Base-by-base conservation (phyloP, 2,888 invertebrate species). In the Leistus spinibarbis region DNA sequence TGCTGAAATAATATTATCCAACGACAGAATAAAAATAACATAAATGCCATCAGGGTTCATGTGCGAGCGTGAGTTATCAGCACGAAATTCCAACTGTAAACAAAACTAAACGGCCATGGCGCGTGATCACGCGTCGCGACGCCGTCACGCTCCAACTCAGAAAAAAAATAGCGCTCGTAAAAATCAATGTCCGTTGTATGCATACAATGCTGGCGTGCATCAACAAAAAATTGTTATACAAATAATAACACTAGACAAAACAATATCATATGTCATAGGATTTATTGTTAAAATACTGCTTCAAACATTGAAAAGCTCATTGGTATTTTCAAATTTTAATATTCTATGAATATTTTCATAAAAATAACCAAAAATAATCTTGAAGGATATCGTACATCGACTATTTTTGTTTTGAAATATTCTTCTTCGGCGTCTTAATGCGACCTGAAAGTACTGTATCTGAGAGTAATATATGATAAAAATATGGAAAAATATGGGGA, bases 101-200 rank as follows among this genome's bases (percentile, higher is more conserved):
- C 17, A 60, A 60, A 60, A 60, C 17, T 19, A 60, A 60, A 60
- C 17, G 13, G 13, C 2, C 3, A 17, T 60, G 60, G 22, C 19
- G 60, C 17, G 60, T 64, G 64, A 71, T 64, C 64, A 64, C 64
- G 64, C 71, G 40, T 40, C 4, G 40, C 40, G 40, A 40, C 40
- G 24, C 24, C 24, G 24, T 24, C 24, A 24, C 24, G 40, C 40
- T 40, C 40, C 10, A 1, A 40, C 13, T 40, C 10, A 40, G 40
- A 40, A 40, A 24, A 24, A 24, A 24, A 7, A 40, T 2, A 7
- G 10, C 7, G 40, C 40, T 40, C 40, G 13, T 40, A 40, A 40
- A 40, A 40, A 40, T 40, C 40, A 40, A 40, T 40, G 24, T 24
- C 24, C 7, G 24, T 7, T 24, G 24, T 24, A 13, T 40, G 40